Percentiles rank a stretch among this genome's conserved stretches.
Conservation (phyloP, 2,113 vertebrate species). For the Lepidothrix coronata region DNA sequence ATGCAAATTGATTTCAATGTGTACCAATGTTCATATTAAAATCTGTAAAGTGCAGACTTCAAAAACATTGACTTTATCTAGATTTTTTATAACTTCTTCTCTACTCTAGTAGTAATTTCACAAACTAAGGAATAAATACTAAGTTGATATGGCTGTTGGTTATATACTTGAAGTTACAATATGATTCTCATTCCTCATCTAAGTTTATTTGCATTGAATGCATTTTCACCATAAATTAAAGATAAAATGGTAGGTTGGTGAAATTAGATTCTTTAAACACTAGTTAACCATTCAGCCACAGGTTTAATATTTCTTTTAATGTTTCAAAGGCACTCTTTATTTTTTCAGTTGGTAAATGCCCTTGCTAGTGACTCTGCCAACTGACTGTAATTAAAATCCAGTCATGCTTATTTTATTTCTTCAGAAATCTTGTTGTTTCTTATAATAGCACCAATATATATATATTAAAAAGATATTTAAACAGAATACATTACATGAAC, state of each 20-base stretch:
- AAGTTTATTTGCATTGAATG: neutral
- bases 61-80: neutral
- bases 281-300: neutral
- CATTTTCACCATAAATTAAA: neutral
- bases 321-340: neutral
- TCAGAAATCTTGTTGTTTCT: neutral
- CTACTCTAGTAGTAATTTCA: neutral
- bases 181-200: neutral
- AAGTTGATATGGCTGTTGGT: neutral
- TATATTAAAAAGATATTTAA: neutral
- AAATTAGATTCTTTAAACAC: neutral
- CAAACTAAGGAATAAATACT: neutral
- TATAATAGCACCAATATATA: neutral
- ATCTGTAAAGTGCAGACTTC: neutral
- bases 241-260: neutral
- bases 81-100: neutral
- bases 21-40: neutral
- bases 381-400: neutral
- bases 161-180: neutral
- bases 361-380: neutral
- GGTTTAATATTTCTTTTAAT: neutral
- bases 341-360: neutral
- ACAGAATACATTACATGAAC: neutral
- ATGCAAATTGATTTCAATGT: neutral
- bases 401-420: neutral